Conservation (phyloP, 1,140 invertebrate genomes). For the Micrasema minimum region DNA sequence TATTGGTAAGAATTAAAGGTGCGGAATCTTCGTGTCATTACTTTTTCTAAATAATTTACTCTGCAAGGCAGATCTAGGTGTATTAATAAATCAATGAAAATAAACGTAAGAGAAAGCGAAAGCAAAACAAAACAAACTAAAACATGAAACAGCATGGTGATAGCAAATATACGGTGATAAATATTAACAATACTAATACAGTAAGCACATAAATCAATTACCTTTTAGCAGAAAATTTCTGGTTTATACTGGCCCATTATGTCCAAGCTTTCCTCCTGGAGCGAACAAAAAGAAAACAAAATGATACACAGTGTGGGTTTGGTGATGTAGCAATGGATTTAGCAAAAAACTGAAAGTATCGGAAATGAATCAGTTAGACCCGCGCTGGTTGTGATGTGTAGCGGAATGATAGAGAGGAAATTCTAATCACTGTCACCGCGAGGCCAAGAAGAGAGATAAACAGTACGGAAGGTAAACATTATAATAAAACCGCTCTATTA, state of each 20-base stretch:
- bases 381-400: neutral
- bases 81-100: no score
- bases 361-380: conserved; percentile 3
- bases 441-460: neutral
- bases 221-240: conserved; percentile 85
- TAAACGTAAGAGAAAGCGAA: no score
- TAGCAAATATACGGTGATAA: conserved; percentile 28
- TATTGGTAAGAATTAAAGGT: no score
- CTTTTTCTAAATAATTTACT: no score
- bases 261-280: conserved; percentile 82
- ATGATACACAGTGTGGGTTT: conserved; percentile 53
- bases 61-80: no score
- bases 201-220: conserved; percentile 55
- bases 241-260: conserved; percentile 86
- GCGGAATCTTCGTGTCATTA: no score
- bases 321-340: conserved; percentile 34
- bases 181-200: conserved; percentile 47
- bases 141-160: conserved; percentile 53
- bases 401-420: conserved; percentile 14
- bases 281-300: conserved; percentile 69
- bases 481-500: neutral
- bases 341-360: conserved; percentile 13
- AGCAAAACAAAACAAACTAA: conserved; percentile 27
- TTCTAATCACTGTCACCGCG: conserved; percentile 5
- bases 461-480: neutral